A percentile compares a stretch with the other conserved stretches of the same genome.
phyloP scores from a whole-genome alignment of 2,888 invertebrate species.

The Ophioninae sp. region DNA sequence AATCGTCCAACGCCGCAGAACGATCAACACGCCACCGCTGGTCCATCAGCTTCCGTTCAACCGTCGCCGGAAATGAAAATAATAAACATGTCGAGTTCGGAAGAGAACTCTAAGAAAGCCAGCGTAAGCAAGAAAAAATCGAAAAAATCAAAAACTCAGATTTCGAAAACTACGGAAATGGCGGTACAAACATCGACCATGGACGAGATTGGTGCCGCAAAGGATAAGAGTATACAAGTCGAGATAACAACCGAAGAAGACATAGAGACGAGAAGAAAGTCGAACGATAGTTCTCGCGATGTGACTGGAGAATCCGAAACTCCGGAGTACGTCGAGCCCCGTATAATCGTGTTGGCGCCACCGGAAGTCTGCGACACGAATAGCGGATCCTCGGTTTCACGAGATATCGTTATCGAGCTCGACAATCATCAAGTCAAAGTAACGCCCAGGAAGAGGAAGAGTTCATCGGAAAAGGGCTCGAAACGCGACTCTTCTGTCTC shows the following conservation, averaged over 20 bases:
- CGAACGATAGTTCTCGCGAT: background rate
- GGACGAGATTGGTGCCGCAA: constrained; percentile 63
- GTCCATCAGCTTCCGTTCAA: constrained; percentile 14
- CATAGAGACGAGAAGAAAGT: constrained; percentile 8
- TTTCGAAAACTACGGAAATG: constrained; percentile 66
- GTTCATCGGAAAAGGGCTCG: constrained; percentile 36
- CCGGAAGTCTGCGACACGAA: constrained; percentile 66
- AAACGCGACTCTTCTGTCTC: constrained; percentile 27
- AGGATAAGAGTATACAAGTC: constrained; percentile 69
- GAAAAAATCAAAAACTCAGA: constrained; percentile 60
- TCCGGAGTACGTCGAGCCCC: constrained; percentile 70
- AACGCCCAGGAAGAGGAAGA: constrained; percentile 68
- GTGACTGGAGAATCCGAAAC: constrained; percentile 16
- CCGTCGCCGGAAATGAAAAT: constrained; percentile 74
- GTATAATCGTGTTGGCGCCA: constrained; percentile 70
- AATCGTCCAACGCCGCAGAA: constrained; percentile 30
- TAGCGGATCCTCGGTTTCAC: constrained; percentile 64
- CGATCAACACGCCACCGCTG: constrained; percentile 41
- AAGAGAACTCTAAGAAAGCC: constrained; percentile 59
- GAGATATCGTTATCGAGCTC: constrained; percentile 70
- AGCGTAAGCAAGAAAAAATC: constrained; percentile 52
- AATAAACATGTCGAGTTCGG: constrained; percentile 72
- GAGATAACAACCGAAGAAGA: constrained; percentile 57
- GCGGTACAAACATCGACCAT: constrained; percentile 71
- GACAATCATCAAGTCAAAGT: constrained; percentile 71